Evolutionary conservation across 2,888 invertebrate species (phyloP), one percentile per base, ranked within the genome.

Genomic region (Schizotus pectinicornis): DNA sequence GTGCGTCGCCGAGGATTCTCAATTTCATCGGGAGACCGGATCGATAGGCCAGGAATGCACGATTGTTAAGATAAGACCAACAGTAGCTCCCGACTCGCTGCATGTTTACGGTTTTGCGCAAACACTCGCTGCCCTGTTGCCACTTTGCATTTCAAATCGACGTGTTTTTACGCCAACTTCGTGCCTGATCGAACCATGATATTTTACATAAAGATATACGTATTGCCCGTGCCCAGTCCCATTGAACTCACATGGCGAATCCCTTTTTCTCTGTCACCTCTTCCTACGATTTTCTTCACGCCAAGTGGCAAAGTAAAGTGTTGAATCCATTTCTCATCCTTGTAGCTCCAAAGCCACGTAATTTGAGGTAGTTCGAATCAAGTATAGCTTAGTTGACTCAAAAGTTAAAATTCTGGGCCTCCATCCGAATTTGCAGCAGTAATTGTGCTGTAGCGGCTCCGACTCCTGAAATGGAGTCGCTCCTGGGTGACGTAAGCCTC

Each of bases 71-170:
- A 75, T 74, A 74, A 75, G 64, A 59, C 61, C 56, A 67, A 70
- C 74, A 69, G 74, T 74, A 73, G 74, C 74, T 65, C 64, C 62
- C 68, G 72, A 72, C 69, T 70, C 37, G 37, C 69, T 72, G 70
- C 72, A 70, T 74, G 71, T 76, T 75, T 76, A 74, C 74, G 74
- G 71, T 75, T 73, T 73, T 71, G 69, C 64, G 69, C 70, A 62
- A 68, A 69, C 67, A 64, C 67, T 63, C 61, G 60, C 61, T 66
- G 59, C 65, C 68, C 69, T 65, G 71, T 73, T 69, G 71, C 74
- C 74, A 75, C 75, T 76, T 76, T 76, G 76, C 75, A 76, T 76
- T 76, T 75, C 75, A 76, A 74, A 76, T 76, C 66, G 70, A 67
- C 70, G 68, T 74, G 75, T 75, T 74, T 75, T 76, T 74, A 72